Percentiles rank a stretch among this genome's conserved stretches.
These are phyloP conservation scores for Calephelis virginiensis DNA, from an alignment of 1,140 invertebrate genomes.

Conservation along the genomic window DNA sequence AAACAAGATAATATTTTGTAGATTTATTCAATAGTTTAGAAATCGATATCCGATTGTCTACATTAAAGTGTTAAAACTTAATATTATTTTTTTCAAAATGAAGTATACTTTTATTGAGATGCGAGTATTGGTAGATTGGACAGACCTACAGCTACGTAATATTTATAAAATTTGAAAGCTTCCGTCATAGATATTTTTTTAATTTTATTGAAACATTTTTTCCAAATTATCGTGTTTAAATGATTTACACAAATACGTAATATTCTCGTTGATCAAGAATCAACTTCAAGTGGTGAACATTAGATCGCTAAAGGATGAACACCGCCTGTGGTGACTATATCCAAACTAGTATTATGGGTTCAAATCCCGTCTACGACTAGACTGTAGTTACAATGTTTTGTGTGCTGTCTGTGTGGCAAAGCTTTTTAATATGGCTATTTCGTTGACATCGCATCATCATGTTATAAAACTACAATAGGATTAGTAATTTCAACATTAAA, in stretches of 20 bases:
- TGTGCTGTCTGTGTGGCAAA: not conserved
- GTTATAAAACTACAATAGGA: too few species aligned
- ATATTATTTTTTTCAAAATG: too few species aligned
- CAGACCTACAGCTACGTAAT: too few species aligned
- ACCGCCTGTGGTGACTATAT: slow-evolving; percentile 8
- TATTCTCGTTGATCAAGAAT: not conserved
- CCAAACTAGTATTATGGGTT: slow-evolving; percentile 14
- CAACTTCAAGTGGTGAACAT: slow-evolving; percentile 26
- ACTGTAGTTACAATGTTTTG: slow-evolving; percentile 17
- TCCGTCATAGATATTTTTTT: not conserved
- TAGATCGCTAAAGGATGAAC: slow-evolving; percentile 9
- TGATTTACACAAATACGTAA: not conserved
- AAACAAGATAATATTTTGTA: too few species aligned
- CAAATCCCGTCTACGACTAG: slow-evolving; percentile 25
- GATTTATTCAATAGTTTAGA: too few species aligned
- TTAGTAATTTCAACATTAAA: too few species aligned
- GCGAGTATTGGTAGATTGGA: too few species aligned
- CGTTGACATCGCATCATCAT: not conserved
- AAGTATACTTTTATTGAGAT: too few species aligned
- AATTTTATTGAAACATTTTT: not conserved
- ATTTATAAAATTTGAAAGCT: too few species aligned
- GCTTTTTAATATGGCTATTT: not conserved
- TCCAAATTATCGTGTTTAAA: not conserved
- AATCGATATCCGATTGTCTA: too few species aligned
- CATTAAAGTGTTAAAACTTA: too few species aligned